Evolutionary conservation across 2,888 invertebrate genomes (phyloP).

Genomic region (Polymixis flavicincta): DNA sequence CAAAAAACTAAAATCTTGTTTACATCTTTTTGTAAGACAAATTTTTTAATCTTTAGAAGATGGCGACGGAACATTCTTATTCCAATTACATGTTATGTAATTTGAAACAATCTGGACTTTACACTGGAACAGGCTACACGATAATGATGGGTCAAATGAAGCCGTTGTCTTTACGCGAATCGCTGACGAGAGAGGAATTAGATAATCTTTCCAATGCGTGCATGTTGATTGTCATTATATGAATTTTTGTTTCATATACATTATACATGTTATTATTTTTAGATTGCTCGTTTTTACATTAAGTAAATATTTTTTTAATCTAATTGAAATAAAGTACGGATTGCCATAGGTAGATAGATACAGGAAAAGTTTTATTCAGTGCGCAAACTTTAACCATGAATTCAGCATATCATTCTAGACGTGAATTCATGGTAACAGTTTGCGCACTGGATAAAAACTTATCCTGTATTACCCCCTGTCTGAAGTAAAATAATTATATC

Average conservation of each 20-base stretch:
- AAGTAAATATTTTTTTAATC: too few relatives aligned
- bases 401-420: too few relatives aligned
- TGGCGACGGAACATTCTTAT: background rate
- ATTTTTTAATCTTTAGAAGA: background rate
- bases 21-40: background rate
- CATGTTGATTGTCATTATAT: background rate
- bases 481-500: background rate
- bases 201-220: background rate
- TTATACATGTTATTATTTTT: too few relatives aligned
- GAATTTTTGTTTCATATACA: too few relatives aligned
- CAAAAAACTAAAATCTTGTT: background rate
- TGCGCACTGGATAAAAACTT: too few relatives aligned
- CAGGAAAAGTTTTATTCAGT: too few relatives aligned
- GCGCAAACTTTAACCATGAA: too few relatives aligned
- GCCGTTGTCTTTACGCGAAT: background rate
- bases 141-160: background rate
- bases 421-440: too few relatives aligned
- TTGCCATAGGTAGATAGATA: too few relatives aligned
- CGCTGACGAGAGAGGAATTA: slow-evolving; percentile 1
- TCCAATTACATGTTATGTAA: slow-evolving; percentile 20
- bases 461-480: too few relatives aligned
- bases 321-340: too few relatives aligned
- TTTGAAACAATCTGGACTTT: slow-evolving; percentile 29
- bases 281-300: too few relatives aligned
- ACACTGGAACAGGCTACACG: background rate